Base-by-base conservation (phyloP, 2,797 vertebrate genomes). In the Enteromius paludinosus region DNA sequence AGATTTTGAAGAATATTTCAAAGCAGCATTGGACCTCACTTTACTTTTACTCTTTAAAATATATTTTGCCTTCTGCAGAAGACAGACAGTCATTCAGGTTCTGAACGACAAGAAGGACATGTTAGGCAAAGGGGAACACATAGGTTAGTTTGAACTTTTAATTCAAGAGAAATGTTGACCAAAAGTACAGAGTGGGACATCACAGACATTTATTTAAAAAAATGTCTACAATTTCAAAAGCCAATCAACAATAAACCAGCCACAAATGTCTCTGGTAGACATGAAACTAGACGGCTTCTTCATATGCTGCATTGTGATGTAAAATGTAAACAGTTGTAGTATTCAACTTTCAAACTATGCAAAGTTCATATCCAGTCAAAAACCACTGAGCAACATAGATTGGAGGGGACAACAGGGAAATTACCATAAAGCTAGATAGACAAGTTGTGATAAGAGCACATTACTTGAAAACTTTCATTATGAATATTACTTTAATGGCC, bases 121-220 rank as follows among this genome's bases (percentile, higher is more conserved):
- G 11, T 28, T 65, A 9, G 6, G 41, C 12, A 73, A 65, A 35
- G 12, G 5, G 17, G 33, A 6, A 77, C 8, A 17, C 7, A 1
- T 9, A 14, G 30, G 3, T 49, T 33, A n/a, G 23, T 38, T 78
- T 61, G 41, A 33, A 12, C 8, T 59, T 85, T 82, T 82, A 78
- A 75, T 82, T 56, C 41, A 83, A 81, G 15, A 81, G 43, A 25
- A 85, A 83, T 20, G 14, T 75, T 66, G 18, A 56, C 41, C 69
- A 74, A 59, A 38, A 79, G 15, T 33, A 47, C 38, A 72, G 33
- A 74, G 15, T n/a, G 9, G 0, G 54, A 56, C 33, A 69, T 5
- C 15, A 69, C 7, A 49, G 20, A 75, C 35, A 43, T 45, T 54
- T 33, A 72, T 78, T 62, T 41, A 20, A 35, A 47, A 72, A 71